Evolutionary conservation across 2,797 vertebrate species (phyloP).

Genomic region (Smutsia gigantea): DNA sequence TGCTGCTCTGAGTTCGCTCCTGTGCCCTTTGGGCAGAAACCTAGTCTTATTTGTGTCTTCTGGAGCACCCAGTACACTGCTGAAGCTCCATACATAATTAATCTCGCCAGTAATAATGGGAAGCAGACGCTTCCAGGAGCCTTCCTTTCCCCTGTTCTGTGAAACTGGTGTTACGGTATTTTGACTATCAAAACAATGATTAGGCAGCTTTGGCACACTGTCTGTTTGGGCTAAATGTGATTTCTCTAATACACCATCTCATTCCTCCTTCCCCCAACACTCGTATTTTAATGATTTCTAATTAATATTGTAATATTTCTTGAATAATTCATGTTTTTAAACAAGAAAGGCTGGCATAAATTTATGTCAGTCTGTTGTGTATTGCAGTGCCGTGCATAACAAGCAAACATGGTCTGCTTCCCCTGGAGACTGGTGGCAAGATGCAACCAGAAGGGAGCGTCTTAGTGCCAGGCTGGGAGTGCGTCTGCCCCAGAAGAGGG

Average conservation of each 20-base stretch:
- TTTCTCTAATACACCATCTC: slow-evolving; percentile 71
- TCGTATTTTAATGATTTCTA: slow-evolving; percentile 83
- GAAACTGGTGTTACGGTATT: slow-evolving; percentile 76
- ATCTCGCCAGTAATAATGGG: slow-evolving; percentile 75
- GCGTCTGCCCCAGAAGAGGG: not conserved
- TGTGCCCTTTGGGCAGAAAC: slow-evolving; percentile 69
- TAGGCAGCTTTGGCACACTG: slow-evolving; percentile 78
- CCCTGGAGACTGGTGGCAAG: slow-evolving; percentile 25
- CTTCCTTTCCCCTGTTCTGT: slow-evolving; percentile 66
- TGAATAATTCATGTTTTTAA: slow-evolving; percentile 84
- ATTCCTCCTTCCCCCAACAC: slow-evolving; percentile 58
- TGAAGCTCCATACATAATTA: slow-evolving; percentile 79
- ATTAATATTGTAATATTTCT: slow-evolving; percentile 79
- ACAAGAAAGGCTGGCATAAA: slow-evolving; percentile 80
- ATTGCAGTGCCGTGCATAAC: slow-evolving; percentile 70
- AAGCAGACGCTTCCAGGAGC: slow-evolving; percentile 71
- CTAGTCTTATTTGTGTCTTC: slow-evolving; percentile 70
- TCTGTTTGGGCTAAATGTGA: slow-evolving; percentile 77
- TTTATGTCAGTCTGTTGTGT: slow-evolving; percentile 77
- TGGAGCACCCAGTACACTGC: slow-evolving; percentile 71
- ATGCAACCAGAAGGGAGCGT: not conserved
- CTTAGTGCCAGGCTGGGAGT: not conserved
- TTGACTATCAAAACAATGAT: slow-evolving; percentile 82
- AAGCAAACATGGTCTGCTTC: slow-evolving; percentile 75
- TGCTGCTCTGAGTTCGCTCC: slow-evolving; percentile 24